phyloP scores from a whole-genome alignment of 2,888 invertebrate species.

The Cantharis nigra region DNA sequence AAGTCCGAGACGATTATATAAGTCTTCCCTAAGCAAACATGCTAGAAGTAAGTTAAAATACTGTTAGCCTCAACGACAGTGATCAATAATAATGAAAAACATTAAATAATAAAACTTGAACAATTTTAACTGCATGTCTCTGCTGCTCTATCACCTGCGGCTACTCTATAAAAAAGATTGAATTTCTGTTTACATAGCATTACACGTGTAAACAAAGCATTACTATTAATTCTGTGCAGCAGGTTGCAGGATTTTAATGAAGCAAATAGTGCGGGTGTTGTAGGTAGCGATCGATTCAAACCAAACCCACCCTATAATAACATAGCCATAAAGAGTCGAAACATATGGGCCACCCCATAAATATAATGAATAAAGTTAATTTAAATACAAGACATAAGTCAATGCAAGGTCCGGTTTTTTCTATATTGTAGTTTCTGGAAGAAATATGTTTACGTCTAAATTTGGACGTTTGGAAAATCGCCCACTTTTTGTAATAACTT shows the following conservation, averaged over 20 bases:
- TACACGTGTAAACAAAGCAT: neutral
- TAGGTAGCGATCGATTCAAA: neutral
- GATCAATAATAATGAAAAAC: too few species aligned
- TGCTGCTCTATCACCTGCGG: neutral
- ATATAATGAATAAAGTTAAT: neutral
- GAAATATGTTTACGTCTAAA: neutral
- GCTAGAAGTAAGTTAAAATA: neutral
- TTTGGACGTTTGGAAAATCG: neutral
- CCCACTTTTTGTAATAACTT: conserved; percentile 5
- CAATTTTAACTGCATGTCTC: neutral
- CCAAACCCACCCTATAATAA: neutral
- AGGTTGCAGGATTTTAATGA: neutral
- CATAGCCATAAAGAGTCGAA: neutral
- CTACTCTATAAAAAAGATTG: neutral
- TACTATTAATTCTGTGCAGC: neutral
- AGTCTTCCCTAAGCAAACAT: neutral
- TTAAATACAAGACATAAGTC: neutral
- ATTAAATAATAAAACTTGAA: too few species aligned
- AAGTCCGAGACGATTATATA: neutral
- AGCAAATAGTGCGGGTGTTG: neutral
- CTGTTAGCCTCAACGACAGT: neutral
- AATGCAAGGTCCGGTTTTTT: neutral
- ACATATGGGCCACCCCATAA: neutral
- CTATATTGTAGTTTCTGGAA: neutral
- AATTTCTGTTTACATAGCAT: neutral